Evolutionary conservation across 2,113 vertebrate genomes (phyloP).

Genomic region (Chionis minor): DNA sequence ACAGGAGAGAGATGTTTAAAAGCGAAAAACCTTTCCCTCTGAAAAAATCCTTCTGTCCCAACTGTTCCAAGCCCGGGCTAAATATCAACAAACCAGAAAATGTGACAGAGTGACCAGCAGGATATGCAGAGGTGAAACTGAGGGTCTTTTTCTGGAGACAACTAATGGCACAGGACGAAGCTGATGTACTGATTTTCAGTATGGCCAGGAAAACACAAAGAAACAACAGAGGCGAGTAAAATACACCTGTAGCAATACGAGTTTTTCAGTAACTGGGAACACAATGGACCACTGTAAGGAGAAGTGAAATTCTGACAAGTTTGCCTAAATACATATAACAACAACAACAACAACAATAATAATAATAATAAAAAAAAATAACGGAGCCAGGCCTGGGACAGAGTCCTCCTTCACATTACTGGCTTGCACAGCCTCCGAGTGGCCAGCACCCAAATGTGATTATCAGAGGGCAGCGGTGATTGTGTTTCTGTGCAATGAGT

Average conservation of each 20-base stretch:
- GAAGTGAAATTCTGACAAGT: not conserved
- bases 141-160: not conserved
- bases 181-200: not conserved
- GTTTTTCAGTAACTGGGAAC: not conserved
- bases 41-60: not conserved
- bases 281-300: not conserved
- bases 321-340: not conserved
- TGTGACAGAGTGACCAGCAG: not conserved
- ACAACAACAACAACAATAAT: not conserved
- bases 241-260: not conserved
- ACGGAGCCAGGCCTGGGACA: not conserved
- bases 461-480: not conserved
- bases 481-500: not conserved
- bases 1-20: not conserved
- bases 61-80: not conserved
- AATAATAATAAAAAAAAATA: not conserved
- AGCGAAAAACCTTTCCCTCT: not conserved
- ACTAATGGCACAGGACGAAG: not conserved
- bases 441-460: not conserved
- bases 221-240: not conserved
- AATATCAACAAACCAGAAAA: not conserved
- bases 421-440: accelerated
- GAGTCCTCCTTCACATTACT: not conserved
- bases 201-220: not conserved
- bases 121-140: not conserved